phyloP scores from a whole-genome alignment of 2,797 vertebrate genomes.

The Buceros bicornis region DNA sequence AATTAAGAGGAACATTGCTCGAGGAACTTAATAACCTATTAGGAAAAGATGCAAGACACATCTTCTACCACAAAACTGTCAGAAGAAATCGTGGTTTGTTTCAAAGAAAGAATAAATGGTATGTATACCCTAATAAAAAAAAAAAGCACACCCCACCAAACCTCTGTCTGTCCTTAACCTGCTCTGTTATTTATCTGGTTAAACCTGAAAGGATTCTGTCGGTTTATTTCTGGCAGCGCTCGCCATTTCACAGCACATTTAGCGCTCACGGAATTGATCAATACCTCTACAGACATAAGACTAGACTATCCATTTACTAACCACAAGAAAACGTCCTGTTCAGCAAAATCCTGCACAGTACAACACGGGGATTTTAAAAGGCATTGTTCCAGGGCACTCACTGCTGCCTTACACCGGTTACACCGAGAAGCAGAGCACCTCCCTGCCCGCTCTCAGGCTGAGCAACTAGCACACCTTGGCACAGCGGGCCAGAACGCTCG shows the following conservation, averaged over 20 bases:
- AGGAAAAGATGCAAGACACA: background rate
- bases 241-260: constrained; percentile 81
- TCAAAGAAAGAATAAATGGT: background rate
- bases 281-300: constrained; percentile 84
- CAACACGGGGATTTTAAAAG: constrained; percentile 19
- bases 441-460: background rate
- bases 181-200: constrained; percentile 3
- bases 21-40: background rate
- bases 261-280: constrained; percentile 81
- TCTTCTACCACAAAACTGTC: background rate
- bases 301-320: constrained; percentile 85
- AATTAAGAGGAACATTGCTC: background rate
- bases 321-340: constrained; percentile 82
- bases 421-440: constrained; percentile 33
- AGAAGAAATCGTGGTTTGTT: accelerated
- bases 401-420: constrained; percentile 26
- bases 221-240: constrained; percentile 77
- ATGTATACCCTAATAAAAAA: background rate
- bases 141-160: no score
- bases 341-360: constrained; percentile 80
- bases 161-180: constrained; percentile 4
- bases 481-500: background rate
- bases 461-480: background rate
- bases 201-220: constrained; percentile 56
- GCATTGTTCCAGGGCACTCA: background rate